Base-by-base conservation (phyloP, 1,140 invertebrate species). In the Drosophila varians region DNA sequence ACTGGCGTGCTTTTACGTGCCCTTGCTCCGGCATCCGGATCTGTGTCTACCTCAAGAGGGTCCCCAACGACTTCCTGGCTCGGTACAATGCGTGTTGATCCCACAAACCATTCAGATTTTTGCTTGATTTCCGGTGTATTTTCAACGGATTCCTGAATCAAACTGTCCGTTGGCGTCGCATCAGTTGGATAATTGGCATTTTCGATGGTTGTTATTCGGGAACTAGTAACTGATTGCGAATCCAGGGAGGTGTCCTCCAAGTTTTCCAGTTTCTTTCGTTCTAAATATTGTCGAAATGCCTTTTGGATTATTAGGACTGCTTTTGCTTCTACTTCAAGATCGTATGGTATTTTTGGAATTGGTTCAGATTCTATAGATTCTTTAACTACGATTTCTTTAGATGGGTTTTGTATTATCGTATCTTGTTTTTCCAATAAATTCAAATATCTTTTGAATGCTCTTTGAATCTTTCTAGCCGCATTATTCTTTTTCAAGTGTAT, bases 101-200 rank as follows among this genome's bases (percentile, higher is more conserved):
- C 79, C 18, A 90, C 83, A 69, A 77, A 90, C 87, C 80, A 90
- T 42, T 73, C 55, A 2, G 79, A 52, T 23, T 53, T 75, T 1
- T 49, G 19, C 12, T 9, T 47, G 3, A 14, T 14, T 12, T 38
- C n/a, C 4, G 47, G 2, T 11, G 25, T 6, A 0, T 31, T 31
- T 25, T 43, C 19, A 11, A 1, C n/a, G 21, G 53, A 18, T 11
- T 71, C 64, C 8, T 38, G 46, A 3, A 45, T 11, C 7, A 70
- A 45, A 19, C 49, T 71, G 12, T 38, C 53, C 26, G 40, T 48
- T 1, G 65, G 54, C 8, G 68, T 71, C 1, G 5, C 46, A 6
- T 68, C 64, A 25, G 43, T 28, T 26, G 52, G 40, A 16, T 19
- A 34, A n/a, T 48, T 36, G 0, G 42, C 36, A 12, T 56, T 51